Base-by-base conservation (phyloP, 2,888 invertebrate genomes). In the Maniola hyperantus region DNA sequence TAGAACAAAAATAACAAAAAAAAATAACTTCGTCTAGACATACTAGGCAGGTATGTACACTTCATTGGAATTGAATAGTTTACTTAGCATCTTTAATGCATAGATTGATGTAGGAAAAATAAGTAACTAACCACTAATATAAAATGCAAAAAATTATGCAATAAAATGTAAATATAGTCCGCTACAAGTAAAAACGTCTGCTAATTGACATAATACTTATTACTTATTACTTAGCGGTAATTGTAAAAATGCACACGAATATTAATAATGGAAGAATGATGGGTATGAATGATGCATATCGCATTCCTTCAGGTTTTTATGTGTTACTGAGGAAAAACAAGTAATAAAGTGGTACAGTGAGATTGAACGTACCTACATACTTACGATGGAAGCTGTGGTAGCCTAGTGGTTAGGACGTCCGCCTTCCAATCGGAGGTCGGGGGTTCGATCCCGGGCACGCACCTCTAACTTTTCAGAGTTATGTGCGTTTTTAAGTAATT, bases 191-290 rank as follows among this genome's bases (percentile, higher is more conserved):
- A 69, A 69, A 70, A 65, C 65, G 18, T 26, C 55, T 55, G 42
- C 64, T 69, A 68, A 71, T 69, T 71, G 69, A 67, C 67, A 69
- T 65, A 70, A n/a, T n/a, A n/a, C n/a, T n/a, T n/a, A n/a, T n/a
- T n/a, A n/a, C n/a, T n/a, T 65, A 69, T 18, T 55, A 62, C 50
- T 51, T 69, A 64, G 44, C 58, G 50, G 58, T 71, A 67, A 71
- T 69, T 70, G 58, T 61, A 70, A 71, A 69, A 73, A 69, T 72
- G 46, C 62, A 53, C 61, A 66, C 48, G 66, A 70, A 68, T 67
- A 67, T 69, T 71, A 63, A 69, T 66, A 64, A 68, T 60, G 68
- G 68, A 69, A 68, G 61, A 71, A 71, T 67, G 55, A 62, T 36
- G 66, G 54, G 48, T 57, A 64, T 65, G 65, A 66, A 63, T 64